A percentile compares a stretch with the other conserved stretches of the same genome.
phyloP scores from a whole-genome alignment of 2,113 vertebrate genomes.

The Progne subis region DNA sequence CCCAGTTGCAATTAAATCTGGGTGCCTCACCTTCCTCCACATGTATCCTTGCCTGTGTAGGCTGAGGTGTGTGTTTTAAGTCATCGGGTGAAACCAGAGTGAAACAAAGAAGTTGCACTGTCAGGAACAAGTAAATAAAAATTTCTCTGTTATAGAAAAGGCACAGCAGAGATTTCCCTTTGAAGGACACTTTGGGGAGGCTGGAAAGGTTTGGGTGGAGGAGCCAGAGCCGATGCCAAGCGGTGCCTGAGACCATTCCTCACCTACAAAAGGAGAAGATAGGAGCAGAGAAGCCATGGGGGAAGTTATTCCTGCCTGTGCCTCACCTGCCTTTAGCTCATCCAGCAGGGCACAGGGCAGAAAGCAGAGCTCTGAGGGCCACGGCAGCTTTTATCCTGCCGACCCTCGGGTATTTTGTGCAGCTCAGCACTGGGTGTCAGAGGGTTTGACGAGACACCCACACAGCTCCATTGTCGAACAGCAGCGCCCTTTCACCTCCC shows the following conservation, averaged over 20 bases:
- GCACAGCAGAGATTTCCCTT: neutral
- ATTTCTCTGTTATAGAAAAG: neutral
- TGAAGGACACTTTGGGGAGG: neutral
- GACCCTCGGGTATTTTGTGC: neutral
- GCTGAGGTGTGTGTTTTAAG: neutral
- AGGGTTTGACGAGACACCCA: constrained; percentile 44
- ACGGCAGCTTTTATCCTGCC: neutral
- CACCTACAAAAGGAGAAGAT: neutral
- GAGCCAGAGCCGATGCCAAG: neutral
- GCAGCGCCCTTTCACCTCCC: constrained; percentile 51
- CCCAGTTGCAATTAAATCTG: neutral
- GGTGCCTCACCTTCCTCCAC: neutral
- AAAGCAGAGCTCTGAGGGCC: neutral
- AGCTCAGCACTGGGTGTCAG: constrained; percentile 44
- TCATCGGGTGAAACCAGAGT: accelerated
- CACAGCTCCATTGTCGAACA: constrained; percentile 1
- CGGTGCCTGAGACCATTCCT: neutral
- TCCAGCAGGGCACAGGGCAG: neutral
- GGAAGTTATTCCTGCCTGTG: neutral
- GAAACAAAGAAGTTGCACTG: neutral
- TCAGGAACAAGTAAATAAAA: neutral
- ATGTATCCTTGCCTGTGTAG: neutral
- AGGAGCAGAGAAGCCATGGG: accelerated
- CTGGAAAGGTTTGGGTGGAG: neutral
- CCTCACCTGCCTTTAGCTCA: neutral